These are phyloP conservation scores for Microcebus griseorufus DNA, from an alignment of 2,113 vertebrate species.

Conservation along the genomic window DNA sequence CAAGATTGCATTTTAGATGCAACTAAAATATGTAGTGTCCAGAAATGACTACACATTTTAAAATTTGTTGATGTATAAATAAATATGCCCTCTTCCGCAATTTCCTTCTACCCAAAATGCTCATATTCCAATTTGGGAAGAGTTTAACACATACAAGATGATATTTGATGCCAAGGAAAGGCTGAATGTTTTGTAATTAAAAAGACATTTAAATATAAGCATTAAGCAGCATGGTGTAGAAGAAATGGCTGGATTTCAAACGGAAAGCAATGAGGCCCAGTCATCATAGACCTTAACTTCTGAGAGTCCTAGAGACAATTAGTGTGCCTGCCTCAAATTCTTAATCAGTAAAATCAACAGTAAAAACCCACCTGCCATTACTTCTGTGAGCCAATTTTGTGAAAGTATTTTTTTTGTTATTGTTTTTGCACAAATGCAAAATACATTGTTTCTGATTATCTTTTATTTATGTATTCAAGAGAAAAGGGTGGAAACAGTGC, in stretches of 20 bases:
- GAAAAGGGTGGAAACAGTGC: neutral
- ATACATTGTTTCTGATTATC: neutral
- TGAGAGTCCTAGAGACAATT: neutral
- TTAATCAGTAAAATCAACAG: neutral
- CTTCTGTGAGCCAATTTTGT: neutral
- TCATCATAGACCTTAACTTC: neutral
- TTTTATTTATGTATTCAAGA: neutral
- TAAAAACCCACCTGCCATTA: neutral
- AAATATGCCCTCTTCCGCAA: neutral
- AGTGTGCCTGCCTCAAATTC: neutral
- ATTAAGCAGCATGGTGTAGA: neutral
- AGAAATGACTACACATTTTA: neutral
- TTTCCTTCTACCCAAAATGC: neutral
- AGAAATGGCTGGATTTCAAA: no score
- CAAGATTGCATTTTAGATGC: neutral
- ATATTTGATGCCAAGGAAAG: neutral
- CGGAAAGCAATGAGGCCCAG: neutral
- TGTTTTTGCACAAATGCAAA: neutral
- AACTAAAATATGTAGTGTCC: neutral
- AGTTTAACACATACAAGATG: neutral
- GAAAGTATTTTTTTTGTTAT: neutral
- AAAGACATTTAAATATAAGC: neutral
- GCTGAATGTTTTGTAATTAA: neutral
- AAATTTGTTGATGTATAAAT: conserved; percentile 37
- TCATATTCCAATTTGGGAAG: neutral